These are phyloP conservation scores for Gambusia holbrooki DNA, from an alignment of 2,113 vertebrate genomes.

Conservation along the genomic window DNA sequence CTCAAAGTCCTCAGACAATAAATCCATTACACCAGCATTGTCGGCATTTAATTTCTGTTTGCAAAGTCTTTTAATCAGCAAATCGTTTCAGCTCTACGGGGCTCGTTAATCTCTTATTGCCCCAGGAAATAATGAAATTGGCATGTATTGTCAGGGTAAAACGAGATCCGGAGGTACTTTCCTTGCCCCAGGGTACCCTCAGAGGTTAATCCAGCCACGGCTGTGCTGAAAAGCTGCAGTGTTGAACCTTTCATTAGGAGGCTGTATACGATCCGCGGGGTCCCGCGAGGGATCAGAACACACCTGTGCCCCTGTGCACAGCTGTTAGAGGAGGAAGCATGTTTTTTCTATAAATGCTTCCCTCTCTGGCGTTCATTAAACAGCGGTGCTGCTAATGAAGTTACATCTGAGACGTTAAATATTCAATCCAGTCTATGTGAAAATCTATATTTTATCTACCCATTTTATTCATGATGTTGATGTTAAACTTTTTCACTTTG, in stretches of 20 bases:
- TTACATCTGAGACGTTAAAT: conserved; percentile 12
- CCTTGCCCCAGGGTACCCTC: background rate
- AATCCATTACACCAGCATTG: background rate
- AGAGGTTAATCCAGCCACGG: conserved; percentile 22
- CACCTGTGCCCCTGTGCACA: conserved; percentile 64
- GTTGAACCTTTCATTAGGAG: conserved; percentile 49
- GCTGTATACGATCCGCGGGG: conserved; percentile 29
- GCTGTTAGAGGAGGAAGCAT: conserved; percentile 35
- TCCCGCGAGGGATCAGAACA: conserved; percentile 43
- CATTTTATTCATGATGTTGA: too few relatives aligned
- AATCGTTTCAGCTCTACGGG: background rate
- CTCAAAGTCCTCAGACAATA: conserved; percentile 8
- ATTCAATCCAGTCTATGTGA: background rate
- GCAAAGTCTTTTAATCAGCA: conserved; percentile 8
- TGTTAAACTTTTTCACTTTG: too few relatives aligned
- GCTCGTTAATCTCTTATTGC: conserved; percentile 5
- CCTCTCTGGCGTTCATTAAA: background rate
- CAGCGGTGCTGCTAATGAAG: background rate
- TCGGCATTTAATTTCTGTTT: conserved; percentile 14
- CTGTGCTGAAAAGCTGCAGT: conserved; percentile 17
- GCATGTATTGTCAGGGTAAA: conserved; percentile 7
- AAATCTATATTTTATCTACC: too few relatives aligned
- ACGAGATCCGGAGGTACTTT: conserved; percentile 3
- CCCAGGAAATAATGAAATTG: conserved; percentile 14
- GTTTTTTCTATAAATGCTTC: conserved; percentile 14